A percentile compares a stretch with the other conserved stretches of the same genome.
Conservation (phyloP, 2,113 vertebrate genomes). For the Podarcis cretensis region DNA sequence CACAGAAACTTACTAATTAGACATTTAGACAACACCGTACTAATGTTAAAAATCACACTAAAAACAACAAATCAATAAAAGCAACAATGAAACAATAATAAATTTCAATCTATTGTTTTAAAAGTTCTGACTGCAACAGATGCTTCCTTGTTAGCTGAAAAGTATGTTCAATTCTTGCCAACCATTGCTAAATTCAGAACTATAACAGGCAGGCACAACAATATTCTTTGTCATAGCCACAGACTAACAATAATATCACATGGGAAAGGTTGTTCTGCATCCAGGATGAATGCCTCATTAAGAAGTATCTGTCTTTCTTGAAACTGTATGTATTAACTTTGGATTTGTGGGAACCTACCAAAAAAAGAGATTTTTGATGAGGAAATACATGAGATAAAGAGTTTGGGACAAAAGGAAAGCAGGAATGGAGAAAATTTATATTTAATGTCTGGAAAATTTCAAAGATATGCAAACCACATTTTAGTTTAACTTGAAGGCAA, state of each 20-base stretch:
- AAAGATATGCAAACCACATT: not conserved
- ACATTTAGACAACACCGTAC: not conserved
- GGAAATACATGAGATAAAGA: not conserved
- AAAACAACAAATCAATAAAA: not conserved
- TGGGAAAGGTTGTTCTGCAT: not conserved
- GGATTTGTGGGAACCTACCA: not conserved
- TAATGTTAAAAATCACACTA: not conserved
- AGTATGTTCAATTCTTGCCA: not conserved
- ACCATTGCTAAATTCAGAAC: not conserved
- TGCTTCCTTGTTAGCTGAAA: not conserved
- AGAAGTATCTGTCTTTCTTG: not conserved
- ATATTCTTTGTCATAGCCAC: not conserved
- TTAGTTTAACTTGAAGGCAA: too few relatives aligned
- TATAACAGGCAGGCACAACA: not conserved
- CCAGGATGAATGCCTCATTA: not conserved
- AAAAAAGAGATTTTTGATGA: not conserved
- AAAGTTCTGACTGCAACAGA: not conserved
- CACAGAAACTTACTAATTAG: not conserved
- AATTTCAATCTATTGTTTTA: not conserved
- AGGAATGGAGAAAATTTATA: not conserved
- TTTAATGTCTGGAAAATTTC: not conserved
- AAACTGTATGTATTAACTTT: not conserved
- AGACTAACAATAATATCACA: not conserved
- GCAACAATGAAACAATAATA: not conserved
- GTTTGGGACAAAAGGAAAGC: not conserved